Conservation (phyloP, 2,888 invertebrate genomes). For the Ligdia adustata region DNA sequence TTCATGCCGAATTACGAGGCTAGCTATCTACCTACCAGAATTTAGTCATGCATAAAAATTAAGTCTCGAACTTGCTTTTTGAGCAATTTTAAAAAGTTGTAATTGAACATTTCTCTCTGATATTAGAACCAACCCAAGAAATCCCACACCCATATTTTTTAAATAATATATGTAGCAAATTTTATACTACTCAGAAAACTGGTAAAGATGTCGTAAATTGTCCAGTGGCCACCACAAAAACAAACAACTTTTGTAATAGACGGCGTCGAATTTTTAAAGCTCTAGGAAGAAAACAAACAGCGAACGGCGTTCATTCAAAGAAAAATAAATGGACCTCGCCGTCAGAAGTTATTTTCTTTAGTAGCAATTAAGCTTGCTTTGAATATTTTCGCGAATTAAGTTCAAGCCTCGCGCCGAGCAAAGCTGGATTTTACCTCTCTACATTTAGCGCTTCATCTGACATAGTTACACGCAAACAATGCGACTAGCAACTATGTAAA, state of each 20-base stretch:
- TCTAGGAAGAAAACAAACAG: constrained; percentile 31
- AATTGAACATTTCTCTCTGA: background rate
- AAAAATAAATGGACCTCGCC: constrained; percentile 42
- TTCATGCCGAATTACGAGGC: constrained; percentile 8
- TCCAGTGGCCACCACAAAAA: constrained; percentile 19
- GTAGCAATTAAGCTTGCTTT: constrained; percentile 46
- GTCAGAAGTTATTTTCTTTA: constrained; percentile 44
- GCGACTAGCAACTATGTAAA: constrained; percentile 13
- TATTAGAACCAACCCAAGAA: background rate
- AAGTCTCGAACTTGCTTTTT: background rate
- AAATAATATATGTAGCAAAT: constrained; percentile 29
- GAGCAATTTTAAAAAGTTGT: background rate
- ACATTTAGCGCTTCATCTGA: constrained; percentile 15
- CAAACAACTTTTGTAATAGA: constrained; percentile 24
- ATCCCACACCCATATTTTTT: constrained; percentile 21
- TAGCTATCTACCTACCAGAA: constrained; percentile 13
- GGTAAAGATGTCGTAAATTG: constrained; percentile 31
- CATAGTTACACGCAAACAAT: constrained; percentile 19
- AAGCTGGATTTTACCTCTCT: constrained; percentile 20
- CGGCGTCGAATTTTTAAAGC: constrained; percentile 24
- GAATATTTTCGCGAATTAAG: constrained; percentile 34
- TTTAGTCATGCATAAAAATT: background rate
- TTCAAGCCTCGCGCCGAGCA: constrained; percentile 16
- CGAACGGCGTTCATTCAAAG: constrained; percentile 30
- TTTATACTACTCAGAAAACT: constrained; percentile 26